These are phyloP conservation scores for Morpho deidamia DNA, from an alignment of 2,888 invertebrate species.

Conservation along the genomic window DNA sequence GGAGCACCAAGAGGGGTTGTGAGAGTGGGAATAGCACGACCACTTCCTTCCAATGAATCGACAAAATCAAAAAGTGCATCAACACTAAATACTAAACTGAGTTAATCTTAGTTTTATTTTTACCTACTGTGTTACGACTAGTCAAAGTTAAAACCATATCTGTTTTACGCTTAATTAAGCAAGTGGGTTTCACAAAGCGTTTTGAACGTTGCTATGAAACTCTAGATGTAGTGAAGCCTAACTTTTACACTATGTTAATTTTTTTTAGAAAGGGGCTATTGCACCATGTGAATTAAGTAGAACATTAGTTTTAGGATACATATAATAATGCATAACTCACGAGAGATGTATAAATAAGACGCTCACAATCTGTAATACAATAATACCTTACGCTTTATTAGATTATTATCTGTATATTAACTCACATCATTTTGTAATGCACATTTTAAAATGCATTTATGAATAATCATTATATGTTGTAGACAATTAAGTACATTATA, in stretches of 20 bases:
- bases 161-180: slow-evolving; percentile 37
- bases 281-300: slow-evolving; percentile 27
- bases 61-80: slow-evolving; percentile 63
- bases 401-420: slow-evolving; percentile 28
- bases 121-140: slow-evolving; percentile 45
- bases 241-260: slow-evolving; percentile 18
- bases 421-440: slow-evolving; percentile 49
- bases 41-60: slow-evolving; percentile 76
- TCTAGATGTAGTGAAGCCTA: slow-evolving; percentile 15
- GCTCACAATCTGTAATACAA: slow-evolving; percentile 60
- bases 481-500: no score
- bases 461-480: no score
- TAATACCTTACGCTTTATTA: slow-evolving; percentile 73
- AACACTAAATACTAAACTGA: slow-evolving; percentile 56
- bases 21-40: slow-evolving; percentile 93
- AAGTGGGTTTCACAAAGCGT: slow-evolving; percentile 40
- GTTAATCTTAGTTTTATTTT: slow-evolving; percentile 50
- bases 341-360: slow-evolving; percentile 24
- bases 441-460: slow-evolving; percentile 32
- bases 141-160: slow-evolving; percentile 70
- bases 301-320: slow-evolving; percentile 11
- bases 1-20: slow-evolving; percentile 94
- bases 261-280: slow-evolving; percentile 15
- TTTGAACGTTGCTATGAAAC: slow-evolving; percentile 26
- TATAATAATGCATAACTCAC: slow-evolving; percentile 18